Conservation (phyloP, 35 echinoderm and acorn worm species). For the Ophiothrix spiculata region DNA sequence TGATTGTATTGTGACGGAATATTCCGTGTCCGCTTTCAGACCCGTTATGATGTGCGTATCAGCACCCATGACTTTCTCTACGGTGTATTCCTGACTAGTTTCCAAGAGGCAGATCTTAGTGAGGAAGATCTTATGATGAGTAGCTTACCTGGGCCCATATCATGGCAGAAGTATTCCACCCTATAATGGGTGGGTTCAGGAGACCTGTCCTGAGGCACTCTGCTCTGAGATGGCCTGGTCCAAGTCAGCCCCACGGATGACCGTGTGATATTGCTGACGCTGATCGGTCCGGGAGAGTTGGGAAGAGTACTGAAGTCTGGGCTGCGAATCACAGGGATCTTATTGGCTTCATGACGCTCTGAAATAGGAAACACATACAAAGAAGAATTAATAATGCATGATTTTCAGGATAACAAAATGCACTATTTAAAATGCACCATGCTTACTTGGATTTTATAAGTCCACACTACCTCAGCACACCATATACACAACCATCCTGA, state of each 20-base stretch:
- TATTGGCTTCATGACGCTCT: neutral
- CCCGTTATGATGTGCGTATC: constrained; percentile 5
- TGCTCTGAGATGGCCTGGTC: neutral
- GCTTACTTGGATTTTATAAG: too few relatives aligned
- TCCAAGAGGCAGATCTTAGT: too few relatives aligned
- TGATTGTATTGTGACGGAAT: constrained; percentile 24
- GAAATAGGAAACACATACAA: neutral
- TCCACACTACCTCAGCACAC: too few relatives aligned
- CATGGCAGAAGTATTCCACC: constrained; percentile 66
- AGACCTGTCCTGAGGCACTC: neutral
- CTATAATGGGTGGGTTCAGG: constrained; percentile 51
- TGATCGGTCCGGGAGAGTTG: constrained; percentile 41
- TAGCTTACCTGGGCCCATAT: constrained; percentile 56
- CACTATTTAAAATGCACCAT: too few relatives aligned
- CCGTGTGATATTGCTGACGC: constrained; percentile 48
- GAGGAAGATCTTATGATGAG: too few relatives aligned
- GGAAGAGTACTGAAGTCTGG: constrained; percentile 42
- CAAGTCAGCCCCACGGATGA: constrained; percentile 54
- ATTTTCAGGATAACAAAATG: too few relatives aligned
- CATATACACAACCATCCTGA: too few relatives aligned
- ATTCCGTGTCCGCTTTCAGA: constrained; percentile 15
- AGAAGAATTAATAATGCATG: neutral
- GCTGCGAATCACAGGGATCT: neutral
- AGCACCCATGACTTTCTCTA: constrained; percentile 22
- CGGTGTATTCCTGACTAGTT: neutral